phyloP scores from a whole-genome alignment of 2,888 invertebrate genomes.

The Pyrgus malvae region DNA sequence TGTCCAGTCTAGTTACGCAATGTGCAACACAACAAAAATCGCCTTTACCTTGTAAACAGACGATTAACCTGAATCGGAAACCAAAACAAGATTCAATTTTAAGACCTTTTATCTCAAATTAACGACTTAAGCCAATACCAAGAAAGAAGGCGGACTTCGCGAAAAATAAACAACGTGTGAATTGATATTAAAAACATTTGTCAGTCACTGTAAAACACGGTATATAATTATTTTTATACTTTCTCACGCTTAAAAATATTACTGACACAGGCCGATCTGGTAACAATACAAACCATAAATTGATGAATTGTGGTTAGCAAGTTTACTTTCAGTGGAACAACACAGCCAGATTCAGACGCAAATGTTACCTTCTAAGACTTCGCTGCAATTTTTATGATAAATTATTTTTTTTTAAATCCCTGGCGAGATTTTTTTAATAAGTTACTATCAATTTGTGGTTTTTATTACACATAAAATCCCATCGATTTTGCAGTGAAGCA shows the following conservation, averaged over 20 bases:
- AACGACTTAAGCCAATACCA: background rate
- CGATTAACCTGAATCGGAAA: background rate
- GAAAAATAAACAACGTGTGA: constrained; percentile 6
- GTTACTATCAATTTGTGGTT: no score
- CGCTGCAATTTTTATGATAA: no score
- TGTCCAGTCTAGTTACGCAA: no score
- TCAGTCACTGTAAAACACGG: constrained; percentile 9
- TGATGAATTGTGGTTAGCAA: background rate
- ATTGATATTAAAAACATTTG: constrained; percentile 7
- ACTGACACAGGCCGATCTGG: background rate
- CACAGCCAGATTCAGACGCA: no score
- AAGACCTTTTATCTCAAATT: background rate
- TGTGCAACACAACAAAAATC: no score
- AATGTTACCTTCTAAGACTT: no score
- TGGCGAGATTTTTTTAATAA: no score
- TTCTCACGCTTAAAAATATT: background rate
- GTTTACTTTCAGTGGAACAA: background rate
- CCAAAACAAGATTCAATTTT: background rate
- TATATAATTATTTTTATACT: background rate
- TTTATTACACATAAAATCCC: no score
- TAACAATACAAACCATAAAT: no score
- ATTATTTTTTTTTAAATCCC: no score
- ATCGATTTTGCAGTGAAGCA: no score
- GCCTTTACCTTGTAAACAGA: background rate
- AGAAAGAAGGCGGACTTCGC: background rate